These are phyloP conservation scores for Anolis sagrei DNA, from an alignment of 2,113 vertebrate species.

Conservation along the genomic window DNA sequence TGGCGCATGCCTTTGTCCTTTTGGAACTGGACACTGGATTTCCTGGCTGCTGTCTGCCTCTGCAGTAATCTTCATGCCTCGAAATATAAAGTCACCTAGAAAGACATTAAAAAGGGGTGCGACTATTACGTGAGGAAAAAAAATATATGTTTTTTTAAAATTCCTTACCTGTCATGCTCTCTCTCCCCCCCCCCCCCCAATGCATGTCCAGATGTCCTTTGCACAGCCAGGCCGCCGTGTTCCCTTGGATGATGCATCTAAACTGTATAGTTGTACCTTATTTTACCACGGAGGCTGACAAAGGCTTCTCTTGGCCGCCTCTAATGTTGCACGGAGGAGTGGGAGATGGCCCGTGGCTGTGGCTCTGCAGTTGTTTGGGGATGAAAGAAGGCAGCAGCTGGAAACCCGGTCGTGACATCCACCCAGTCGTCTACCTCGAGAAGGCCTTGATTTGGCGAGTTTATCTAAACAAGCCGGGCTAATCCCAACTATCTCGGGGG, in stretches of 20 bases:
- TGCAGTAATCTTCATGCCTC: no score
- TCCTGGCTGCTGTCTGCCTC: no score
- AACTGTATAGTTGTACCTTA: slow-evolving; percentile 81
- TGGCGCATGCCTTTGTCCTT: no score
- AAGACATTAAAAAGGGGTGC: no score
- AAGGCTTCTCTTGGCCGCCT: slow-evolving; percentile 85
- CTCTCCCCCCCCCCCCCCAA: no score
- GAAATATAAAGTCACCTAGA: no score
- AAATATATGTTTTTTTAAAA: no score
- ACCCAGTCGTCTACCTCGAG: slow-evolving; percentile 95
- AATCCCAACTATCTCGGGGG: slow-evolving; percentile 99
- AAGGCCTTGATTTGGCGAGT: slow-evolving; percentile 91
- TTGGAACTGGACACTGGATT: no score
- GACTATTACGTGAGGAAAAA: no score
- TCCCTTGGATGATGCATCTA: slow-evolving; percentile 79
- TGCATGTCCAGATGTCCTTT: slow-evolving; percentile 63
- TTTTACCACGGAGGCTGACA: slow-evolving; percentile 85
- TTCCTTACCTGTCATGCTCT: no score
- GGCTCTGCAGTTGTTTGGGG: slow-evolving; percentile 90
- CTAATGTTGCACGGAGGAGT: slow-evolving; percentile 85
- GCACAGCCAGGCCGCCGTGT: slow-evolving; percentile 68
- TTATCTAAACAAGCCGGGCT: slow-evolving; percentile 99
- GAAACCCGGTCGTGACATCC: slow-evolving; percentile 91
- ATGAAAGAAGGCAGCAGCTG: slow-evolving; percentile 97
- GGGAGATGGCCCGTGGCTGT: slow-evolving; percentile 89